phyloP scores from a whole-genome alignment of 2,888 invertebrate genomes.

The Sepiola atlantica region DNA sequence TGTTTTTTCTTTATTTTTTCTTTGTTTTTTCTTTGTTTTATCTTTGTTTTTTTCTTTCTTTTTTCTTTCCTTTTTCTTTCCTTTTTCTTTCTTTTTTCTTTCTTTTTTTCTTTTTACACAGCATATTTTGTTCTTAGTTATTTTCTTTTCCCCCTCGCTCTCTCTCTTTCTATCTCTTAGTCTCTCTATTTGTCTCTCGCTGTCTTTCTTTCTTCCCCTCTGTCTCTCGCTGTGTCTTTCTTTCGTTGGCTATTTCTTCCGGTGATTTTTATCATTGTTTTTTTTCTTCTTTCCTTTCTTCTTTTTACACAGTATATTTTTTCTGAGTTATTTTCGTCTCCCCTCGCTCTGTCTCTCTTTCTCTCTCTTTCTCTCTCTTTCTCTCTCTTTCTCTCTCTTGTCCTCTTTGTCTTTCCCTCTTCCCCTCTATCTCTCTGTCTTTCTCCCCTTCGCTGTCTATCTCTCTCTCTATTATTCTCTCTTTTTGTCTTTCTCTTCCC shows the following conservation, averaged over 20 bases:
- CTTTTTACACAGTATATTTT: background rate
- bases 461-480: background rate
- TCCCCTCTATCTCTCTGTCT: background rate
- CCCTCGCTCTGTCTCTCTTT: background rate
- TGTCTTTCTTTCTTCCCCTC: background rate
- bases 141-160: too few relatives aligned
- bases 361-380: background rate
- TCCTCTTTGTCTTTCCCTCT: background rate
- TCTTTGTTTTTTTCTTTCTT: background rate
- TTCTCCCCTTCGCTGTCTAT: background rate
- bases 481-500: background rate
- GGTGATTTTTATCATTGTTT: background rate
- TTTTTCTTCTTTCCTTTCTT: background rate
- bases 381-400: rapidly evolving
- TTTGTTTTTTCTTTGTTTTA: too few relatives aligned
- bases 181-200: background rate
- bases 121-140: too few relatives aligned
- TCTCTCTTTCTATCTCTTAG: too few relatives aligned
- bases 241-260: background rate
- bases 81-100: too few relatives aligned
- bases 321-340: background rate
- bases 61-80: too few relatives aligned
- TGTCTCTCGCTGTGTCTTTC: background rate
- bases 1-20: background rate
- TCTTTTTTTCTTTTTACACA: too few relatives aligned